A percentile compares a stretch with the other conserved stretches of the same genome.
Evolutionary conservation across 2,113 vertebrate genomes (phyloP).

Genomic region (Phaethon lepturus): DNA sequence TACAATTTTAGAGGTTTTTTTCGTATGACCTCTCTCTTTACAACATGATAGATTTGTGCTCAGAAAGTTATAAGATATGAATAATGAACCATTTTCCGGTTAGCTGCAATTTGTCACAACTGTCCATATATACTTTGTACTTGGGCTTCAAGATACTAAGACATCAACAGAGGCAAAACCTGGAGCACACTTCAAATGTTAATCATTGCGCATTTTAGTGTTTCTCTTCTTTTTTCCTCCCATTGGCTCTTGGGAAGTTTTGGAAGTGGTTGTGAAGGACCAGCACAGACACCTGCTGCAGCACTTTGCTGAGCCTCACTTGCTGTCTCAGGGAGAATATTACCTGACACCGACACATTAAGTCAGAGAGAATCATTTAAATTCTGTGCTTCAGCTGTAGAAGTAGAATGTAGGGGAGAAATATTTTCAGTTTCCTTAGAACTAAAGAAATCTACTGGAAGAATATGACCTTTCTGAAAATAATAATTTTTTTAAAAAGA

Average conservation of each 20-base stretch:
- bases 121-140: not conserved
- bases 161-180: constrained; percentile 17
- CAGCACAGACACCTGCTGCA: not conserved
- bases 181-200: not conserved
- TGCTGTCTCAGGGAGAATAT: not conserved
- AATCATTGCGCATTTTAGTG: not conserved
- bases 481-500: not conserved
- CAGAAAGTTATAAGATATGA: not conserved
- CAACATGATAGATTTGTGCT: not conserved
- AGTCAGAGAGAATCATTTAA: not conserved
- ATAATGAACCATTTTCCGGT: not conserved
- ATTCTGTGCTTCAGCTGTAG: not conserved
- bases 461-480: not conserved
- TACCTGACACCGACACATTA: not conserved
- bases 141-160: not conserved
- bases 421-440: constrained; percentile 9
- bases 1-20: not conserved
- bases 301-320: not conserved
- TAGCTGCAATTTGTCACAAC: not conserved
- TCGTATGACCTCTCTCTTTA: not conserved
- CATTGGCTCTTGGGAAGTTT: not conserved
- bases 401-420: not conserved
- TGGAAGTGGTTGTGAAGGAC: not conserved
- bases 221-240: not conserved
- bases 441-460: not conserved